These are phyloP conservation scores for Drosophila rufa DNA, from an alignment of 1,140 invertebrate species.

Conservation along the genomic window DNA sequence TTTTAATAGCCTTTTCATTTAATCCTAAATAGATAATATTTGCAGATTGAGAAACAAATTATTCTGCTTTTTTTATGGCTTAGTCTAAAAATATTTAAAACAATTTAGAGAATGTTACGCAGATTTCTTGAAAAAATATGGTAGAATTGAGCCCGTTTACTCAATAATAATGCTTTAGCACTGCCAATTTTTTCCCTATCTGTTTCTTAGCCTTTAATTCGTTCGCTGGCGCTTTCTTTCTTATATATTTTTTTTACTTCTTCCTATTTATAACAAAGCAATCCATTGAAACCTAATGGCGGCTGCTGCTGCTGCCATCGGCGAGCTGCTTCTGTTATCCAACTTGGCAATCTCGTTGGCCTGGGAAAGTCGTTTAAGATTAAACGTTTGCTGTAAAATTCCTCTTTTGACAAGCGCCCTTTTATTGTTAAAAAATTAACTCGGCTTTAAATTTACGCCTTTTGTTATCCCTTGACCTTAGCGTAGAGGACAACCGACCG, in stretches of 20 bases:
- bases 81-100: neutral
- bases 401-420: conserved; percentile 72
- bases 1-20: neutral
- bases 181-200: neutral
- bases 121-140: too few relatives aligned
- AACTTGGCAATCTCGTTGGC: conserved; percentile 31
- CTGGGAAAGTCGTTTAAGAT: conserved; percentile 69
- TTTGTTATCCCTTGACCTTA: conserved; percentile 79
- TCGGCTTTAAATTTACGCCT: conserved; percentile 81
- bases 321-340: conserved; percentile 26
- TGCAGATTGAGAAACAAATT: neutral
- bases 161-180: neutral
- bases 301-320: conserved; percentile 27
- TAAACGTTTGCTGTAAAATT: conserved; percentile 77
- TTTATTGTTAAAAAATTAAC: conserved; percentile 82
- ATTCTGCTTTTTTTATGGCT: neutral
- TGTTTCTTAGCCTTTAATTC: conserved; percentile 13
- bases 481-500: conserved; percentile 30
- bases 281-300: conserved; percentile 46
- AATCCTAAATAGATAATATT: neutral
- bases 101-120: neutral
- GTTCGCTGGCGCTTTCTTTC: conserved; percentile 3
- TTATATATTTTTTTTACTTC: neutral
- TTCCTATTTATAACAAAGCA: conserved; percentile 53
- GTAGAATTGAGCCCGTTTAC: neutral